Evolutionary conservation across 37 sponge, comb jelly and placozoan genomes (phyloP).

Genomic region (Mnemiopsis leidyi): DNA sequence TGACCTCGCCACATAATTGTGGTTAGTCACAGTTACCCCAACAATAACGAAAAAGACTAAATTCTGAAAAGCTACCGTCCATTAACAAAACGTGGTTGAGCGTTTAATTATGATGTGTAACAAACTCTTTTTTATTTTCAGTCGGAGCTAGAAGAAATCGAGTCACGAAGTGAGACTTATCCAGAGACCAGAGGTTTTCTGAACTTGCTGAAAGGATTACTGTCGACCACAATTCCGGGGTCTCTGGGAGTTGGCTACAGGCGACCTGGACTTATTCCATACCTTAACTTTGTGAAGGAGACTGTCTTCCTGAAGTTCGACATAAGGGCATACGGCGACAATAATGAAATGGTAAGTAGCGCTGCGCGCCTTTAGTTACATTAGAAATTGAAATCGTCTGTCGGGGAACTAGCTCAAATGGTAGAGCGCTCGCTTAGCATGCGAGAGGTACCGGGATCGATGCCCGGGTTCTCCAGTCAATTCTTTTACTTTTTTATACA

Average conservation of each 20-base stretch:
- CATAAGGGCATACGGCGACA: constrained; percentile 75
- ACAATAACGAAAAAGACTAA: too few species aligned
- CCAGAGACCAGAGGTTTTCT: constrained; percentile 92
- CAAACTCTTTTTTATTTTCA: constrained; percentile 65
- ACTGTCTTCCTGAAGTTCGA: constrained; percentile 86
- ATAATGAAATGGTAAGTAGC: constrained; percentile 88
- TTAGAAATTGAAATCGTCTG: not conserved
- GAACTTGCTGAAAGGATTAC: constrained; percentile 75
- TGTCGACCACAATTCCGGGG: constrained; percentile 78
- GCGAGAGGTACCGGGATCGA: constrained; percentile 66
- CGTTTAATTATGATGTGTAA: too few species aligned
- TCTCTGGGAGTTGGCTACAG: constrained; percentile 79
- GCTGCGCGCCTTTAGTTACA: too few species aligned
- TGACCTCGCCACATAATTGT: too few species aligned
- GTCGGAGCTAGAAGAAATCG: constrained; percentile 95
- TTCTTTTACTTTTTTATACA: too few species aligned
- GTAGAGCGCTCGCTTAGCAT: constrained; percentile 67
- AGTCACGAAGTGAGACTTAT: constrained; percentile 86
- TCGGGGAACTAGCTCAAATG: constrained; percentile 66
- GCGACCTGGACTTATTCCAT: constrained; percentile 81
- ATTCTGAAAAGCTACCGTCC: too few species aligned
- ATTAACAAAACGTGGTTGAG: too few species aligned
- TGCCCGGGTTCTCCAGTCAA: constrained; percentile 66
- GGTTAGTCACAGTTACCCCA: too few species aligned
- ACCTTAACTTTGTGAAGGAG: constrained; percentile 84